Evolutionary conservation across 2,797 vertebrate species (phyloP).

Genomic region (Poeciliopsis turneri): DNA sequence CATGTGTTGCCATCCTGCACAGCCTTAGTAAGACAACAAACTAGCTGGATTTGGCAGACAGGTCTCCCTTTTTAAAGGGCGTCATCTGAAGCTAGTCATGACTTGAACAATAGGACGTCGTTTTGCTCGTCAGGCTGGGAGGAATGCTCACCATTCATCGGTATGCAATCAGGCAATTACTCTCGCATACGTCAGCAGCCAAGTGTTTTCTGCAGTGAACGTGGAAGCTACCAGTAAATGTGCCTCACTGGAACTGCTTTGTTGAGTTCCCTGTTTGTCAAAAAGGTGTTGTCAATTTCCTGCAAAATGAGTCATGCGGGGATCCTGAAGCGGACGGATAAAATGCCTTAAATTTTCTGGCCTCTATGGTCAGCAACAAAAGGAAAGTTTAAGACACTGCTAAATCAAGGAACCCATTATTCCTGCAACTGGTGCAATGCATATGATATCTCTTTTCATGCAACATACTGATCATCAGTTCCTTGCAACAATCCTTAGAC

Average conservation of each 20-base stretch:
- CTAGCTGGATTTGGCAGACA: slow-evolving; percentile 60
- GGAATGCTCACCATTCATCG: slow-evolving; percentile 70
- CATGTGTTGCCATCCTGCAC: slow-evolving; percentile 55
- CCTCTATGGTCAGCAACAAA: slow-evolving; percentile 35
- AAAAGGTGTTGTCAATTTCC: slow-evolving; percentile 33
- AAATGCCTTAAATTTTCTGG: slow-evolving; percentile 44
- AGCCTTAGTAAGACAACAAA: slow-evolving; percentile 50
- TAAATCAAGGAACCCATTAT: background rate
- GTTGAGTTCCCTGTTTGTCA: slow-evolving; percentile 45
- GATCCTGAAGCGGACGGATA: slow-evolving; percentile 13
- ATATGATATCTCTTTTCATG: slow-evolving; percentile 4
- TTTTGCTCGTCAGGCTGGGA: slow-evolving; percentile 71
- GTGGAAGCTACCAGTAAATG: slow-evolving; percentile 65
- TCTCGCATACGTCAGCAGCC: slow-evolving; percentile 69
- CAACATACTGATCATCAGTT: background rate
- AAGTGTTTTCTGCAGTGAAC: slow-evolving; percentile 46
- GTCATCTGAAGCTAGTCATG: slow-evolving; percentile 70
- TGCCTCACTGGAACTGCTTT: slow-evolving; percentile 47
- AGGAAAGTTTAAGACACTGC: background rate
- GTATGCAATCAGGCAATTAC: slow-evolving; percentile 76
- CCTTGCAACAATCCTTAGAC: background rate
- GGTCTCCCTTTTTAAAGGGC: slow-evolving; percentile 63
- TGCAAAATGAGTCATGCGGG: slow-evolving; percentile 17
- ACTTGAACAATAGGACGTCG: slow-evolving; percentile 75
- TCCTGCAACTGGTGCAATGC: background rate